phyloP scores from a whole-genome alignment of 1,140 invertebrate species.

The Hylyphantes graminicola region DNA sequence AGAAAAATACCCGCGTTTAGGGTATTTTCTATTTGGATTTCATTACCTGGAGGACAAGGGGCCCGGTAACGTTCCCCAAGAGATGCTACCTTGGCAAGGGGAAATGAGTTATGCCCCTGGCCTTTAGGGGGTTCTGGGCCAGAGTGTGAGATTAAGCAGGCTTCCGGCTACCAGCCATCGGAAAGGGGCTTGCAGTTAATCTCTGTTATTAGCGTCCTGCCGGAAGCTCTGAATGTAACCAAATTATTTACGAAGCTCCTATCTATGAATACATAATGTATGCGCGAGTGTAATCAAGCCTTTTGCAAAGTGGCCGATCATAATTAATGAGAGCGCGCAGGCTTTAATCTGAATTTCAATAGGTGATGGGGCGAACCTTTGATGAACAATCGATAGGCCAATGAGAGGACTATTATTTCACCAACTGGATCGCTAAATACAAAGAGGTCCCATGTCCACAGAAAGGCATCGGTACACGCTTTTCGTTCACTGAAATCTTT shows the following conservation, averaged over 20 bases:
- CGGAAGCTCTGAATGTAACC: constrained; percentile 58
- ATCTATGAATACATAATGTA: constrained; percentile 59
- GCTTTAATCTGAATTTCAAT: constrained; percentile 60
- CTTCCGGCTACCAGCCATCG: constrained; percentile 47
- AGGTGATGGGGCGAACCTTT: constrained; percentile 40
- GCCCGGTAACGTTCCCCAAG: constrained; percentile 39
- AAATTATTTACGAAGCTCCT: constrained; percentile 57
- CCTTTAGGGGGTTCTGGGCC: constrained; percentile 33
- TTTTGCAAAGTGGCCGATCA: constrained; percentile 52
- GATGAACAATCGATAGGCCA: constrained; percentile 36
- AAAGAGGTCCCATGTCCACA: background rate
- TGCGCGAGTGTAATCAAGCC: constrained; percentile 54
- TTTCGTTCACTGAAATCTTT: no score
- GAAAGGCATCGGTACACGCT: no score
- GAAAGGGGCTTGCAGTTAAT: constrained; percentile 36
- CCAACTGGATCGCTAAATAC: background rate
- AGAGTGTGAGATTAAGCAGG: constrained; percentile 25
- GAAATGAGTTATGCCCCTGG: constrained; percentile 54
- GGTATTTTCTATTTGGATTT: constrained; percentile 57
- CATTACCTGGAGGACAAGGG: constrained; percentile 46
- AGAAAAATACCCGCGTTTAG: constrained; percentile 13
- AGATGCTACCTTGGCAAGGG: constrained; percentile 6
- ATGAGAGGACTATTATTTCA: constrained; percentile 26
- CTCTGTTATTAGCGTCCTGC: constrained; percentile 53
- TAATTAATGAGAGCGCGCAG: constrained; percentile 53